Evolutionary conservation across 2,797 vertebrate species (phyloP).

Genomic region (Mycteria americana): DNA sequence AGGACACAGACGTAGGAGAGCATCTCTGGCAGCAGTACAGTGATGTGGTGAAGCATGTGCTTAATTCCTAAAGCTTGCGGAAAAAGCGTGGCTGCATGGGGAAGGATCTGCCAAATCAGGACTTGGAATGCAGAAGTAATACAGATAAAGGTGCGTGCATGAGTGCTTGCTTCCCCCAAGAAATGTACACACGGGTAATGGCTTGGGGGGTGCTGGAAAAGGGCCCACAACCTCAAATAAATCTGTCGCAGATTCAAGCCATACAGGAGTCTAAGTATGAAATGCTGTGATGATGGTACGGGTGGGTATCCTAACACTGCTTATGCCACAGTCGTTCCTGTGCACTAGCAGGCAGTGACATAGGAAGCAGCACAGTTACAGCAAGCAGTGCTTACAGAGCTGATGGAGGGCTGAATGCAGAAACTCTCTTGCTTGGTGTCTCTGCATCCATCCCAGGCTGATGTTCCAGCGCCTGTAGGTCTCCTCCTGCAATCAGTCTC

Average conservation of each 20-base stretch:
- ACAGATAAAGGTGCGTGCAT: neutral
- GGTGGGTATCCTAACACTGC: no score
- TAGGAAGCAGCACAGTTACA: neutral
- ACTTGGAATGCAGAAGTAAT: neutral
- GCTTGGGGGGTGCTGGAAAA: neutral
- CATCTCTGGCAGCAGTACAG: neutral
- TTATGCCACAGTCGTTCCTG: neutral
- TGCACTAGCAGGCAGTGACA: neutral
- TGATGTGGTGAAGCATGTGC: neutral
- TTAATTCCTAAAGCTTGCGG: neutral
- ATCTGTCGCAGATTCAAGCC: neutral
- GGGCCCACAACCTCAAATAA: neutral
- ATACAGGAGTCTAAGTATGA: neutral
- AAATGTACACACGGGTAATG: neutral
- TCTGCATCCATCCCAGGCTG: neutral
- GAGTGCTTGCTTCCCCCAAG: neutral
- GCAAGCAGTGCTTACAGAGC: neutral
- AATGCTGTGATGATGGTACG: neutral
- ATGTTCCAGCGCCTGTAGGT: neutral
- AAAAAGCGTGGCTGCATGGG: neutral
- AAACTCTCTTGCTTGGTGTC: neutral
- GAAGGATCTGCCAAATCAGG: neutral
- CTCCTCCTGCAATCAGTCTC: slow-evolving; percentile 23
- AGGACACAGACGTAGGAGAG: neutral
- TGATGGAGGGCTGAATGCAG: neutral